A percentile compares a stretch with the other conserved stretches of the same genome.
phyloP scores from a whole-genome alignment of 1,140 invertebrate genomes.

The Chrysopa pallens region DNA sequence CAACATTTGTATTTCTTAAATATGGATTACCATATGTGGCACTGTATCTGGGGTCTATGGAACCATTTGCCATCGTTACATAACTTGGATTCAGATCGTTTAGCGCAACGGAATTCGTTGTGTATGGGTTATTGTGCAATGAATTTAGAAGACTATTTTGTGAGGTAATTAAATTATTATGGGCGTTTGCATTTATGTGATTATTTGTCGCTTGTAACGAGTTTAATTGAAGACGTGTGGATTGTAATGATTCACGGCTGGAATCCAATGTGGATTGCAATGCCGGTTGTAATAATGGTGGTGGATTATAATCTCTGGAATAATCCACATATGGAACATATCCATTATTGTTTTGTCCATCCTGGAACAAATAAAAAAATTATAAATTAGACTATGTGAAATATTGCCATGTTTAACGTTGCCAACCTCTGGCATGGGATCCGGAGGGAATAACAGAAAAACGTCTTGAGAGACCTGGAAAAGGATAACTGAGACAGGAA shows the following conservation, averaged over 20 bases:
- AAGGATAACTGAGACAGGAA: too few relatives aligned
- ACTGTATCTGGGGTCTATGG: conserved; percentile 67
- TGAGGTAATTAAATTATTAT: conserved; percentile 4
- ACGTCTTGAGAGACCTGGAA: conserved; percentile 22
- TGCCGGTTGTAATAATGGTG: conserved; percentile 29
- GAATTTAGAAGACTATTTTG: conserved; percentile 20
- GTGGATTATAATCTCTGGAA: conserved; percentile 63
- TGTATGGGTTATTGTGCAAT: conserved; percentile 12
- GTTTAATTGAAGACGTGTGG: conserved; percentile 20
- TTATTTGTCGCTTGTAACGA: conserved; percentile 22
- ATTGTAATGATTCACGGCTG: conserved; percentile 28
- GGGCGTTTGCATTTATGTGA: conserved; percentile 6
- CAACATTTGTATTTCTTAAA: conserved; percentile 37
- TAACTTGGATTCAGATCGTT: conserved; percentile 18
- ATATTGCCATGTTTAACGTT: conserved; percentile 23
- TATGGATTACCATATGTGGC: conserved; percentile 81
- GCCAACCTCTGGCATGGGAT: conserved; percentile 15
- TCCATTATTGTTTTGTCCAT: conserved; percentile 69
- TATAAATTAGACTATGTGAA: too few relatives aligned
- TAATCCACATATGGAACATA: conserved; percentile 82
- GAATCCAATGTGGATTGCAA: conserved; percentile 23
- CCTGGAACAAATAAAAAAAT: conserved; percentile 24
- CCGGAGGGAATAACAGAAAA: conserved; percentile 20
- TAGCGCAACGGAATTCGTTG: conserved; percentile 13
- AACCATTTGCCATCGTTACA: conserved; percentile 26